These are phyloP conservation scores for Agrochola litura DNA, from an alignment of 2,888 invertebrate genomes.

Conservation along the genomic window DNA sequence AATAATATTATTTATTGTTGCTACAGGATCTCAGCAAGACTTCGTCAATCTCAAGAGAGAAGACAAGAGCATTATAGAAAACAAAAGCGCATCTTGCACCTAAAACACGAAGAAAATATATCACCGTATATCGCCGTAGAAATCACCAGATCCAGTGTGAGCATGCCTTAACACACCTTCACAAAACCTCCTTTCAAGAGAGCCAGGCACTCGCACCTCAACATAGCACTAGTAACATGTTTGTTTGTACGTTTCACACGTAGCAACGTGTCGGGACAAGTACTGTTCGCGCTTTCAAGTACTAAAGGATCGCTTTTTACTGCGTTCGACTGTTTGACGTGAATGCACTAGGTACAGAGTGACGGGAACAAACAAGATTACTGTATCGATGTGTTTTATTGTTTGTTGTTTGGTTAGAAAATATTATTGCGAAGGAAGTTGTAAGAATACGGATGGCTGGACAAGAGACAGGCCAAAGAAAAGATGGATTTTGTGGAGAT, in stretches of 20 bases:
- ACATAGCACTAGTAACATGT: slow-evolving; percentile 73
- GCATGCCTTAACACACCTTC: slow-evolving; percentile 67
- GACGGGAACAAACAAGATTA: slow-evolving; percentile 59
- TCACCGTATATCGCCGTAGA: slow-evolving; percentile 9
- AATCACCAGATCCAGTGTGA: slow-evolving; percentile 33
- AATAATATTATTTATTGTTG: not conserved
- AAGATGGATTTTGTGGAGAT: no score
- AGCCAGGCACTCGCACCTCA: slow-evolving; percentile 75
- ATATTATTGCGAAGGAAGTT: not conserved
- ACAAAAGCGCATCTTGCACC: not conserved
- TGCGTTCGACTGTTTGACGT: slow-evolving; percentile 69
- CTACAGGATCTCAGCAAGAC: not conserved
- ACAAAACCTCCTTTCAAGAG: slow-evolving; percentile 79
- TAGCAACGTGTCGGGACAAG: slow-evolving; percentile 76
- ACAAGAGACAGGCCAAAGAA: not conserved
- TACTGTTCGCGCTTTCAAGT: slow-evolving; percentile 79
- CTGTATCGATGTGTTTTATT: slow-evolving; percentile 7
- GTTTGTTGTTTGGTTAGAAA: slow-evolving; percentile 13
- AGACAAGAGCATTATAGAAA: not conserved
- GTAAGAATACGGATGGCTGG: no score
- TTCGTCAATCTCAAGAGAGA: no score
- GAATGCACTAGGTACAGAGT: slow-evolving; percentile 48
- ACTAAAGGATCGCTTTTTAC: slow-evolving; percentile 81
- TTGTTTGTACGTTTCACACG: slow-evolving; percentile 86
- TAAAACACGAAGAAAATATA: slow-evolving; percentile 2